These are phyloP conservation scores for Drosophila nannoptera DNA, from an alignment of 1,140 invertebrate species.

Conservation along the genomic window DNA sequence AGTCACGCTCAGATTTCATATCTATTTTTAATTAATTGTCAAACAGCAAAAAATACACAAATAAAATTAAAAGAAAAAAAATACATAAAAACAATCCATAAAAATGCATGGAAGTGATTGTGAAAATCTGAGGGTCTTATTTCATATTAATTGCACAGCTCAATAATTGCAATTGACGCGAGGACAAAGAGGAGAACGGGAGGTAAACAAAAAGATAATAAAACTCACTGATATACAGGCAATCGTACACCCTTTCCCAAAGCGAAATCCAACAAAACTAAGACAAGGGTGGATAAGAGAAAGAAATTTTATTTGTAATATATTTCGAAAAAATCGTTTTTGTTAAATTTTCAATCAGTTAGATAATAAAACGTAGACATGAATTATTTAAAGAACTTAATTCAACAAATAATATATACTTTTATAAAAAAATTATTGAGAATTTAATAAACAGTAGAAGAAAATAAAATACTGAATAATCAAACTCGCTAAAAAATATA, in stretches of 20 bases:
- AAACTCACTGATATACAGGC: neutral
- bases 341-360: no score
- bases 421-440: no score
- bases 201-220: conserved; percentile 39
- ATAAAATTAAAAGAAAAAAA: conserved; percentile 20
- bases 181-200: conserved; percentile 50
- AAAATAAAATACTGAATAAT: no score
- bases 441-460: no score
- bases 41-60: conserved; percentile 32
- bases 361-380: no score
- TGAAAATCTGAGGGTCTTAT: conserved; percentile 67
- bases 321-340: no score
- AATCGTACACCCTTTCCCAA: conserved; percentile 3
- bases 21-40: conserved; percentile 74
- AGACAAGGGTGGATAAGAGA: no score
- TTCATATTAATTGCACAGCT: conserved; percentile 75
- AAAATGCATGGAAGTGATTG: conserved; percentile 63
- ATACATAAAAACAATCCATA: conserved; percentile 17
- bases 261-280: no score
- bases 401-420: neutral
- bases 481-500: no score
- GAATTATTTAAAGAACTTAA: neutral
- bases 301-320: no score
- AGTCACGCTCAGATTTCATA: conserved; percentile 53
- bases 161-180: conserved; percentile 64